Evolutionary conservation across 2,797 vertebrate species (phyloP).

Genomic region (Girardinus metallicus): DNA sequence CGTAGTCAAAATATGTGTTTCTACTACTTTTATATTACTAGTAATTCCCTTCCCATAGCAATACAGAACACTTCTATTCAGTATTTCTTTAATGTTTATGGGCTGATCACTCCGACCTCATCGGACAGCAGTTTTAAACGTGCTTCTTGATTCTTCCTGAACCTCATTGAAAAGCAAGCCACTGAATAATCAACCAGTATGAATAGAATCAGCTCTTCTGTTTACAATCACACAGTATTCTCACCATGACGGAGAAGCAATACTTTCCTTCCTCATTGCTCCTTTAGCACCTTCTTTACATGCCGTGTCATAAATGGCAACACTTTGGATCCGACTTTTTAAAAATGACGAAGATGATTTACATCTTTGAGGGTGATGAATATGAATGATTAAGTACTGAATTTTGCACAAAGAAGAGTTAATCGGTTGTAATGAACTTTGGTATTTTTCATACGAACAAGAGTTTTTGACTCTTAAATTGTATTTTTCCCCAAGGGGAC

Average conservation of each 20-base stretch:
- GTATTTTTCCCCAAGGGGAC: constrained; percentile 48
- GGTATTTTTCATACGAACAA: constrained; percentile 66
- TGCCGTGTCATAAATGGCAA: constrained; percentile 44
- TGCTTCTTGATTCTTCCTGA: constrained; percentile 45
- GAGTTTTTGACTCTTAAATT: constrained; percentile 49
- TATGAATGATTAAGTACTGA: constrained; percentile 45
- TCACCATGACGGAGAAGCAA: constrained; percentile 72
- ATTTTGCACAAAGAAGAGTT: constrained; percentile 65
- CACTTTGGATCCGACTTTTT: constrained; percentile 31
- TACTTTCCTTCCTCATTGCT: constrained; percentile 52
- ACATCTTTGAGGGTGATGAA: constrained; percentile 1
- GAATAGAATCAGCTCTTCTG: constrained; percentile 46
- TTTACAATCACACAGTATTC: constrained; percentile 73
- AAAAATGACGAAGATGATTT: not conserved
- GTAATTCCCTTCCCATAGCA: constrained; percentile 56
- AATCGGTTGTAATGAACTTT: constrained; percentile 53
- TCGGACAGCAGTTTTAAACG: constrained; percentile 27
- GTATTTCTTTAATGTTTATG: constrained; percentile 36
- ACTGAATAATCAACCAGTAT: constrained; percentile 43
- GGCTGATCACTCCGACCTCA: constrained; percentile 17
- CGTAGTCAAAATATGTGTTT: constrained; percentile 48
- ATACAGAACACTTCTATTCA: constrained; percentile 55
- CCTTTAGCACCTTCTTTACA: constrained; percentile 52
- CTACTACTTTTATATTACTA: constrained; percentile 38
- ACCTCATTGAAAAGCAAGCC: constrained; percentile 28